Percentiles rank a stretch among this genome's conserved stretches.
phyloP scores from a whole-genome alignment of 2,888 invertebrate genomes.

The Philaethria dido region DNA sequence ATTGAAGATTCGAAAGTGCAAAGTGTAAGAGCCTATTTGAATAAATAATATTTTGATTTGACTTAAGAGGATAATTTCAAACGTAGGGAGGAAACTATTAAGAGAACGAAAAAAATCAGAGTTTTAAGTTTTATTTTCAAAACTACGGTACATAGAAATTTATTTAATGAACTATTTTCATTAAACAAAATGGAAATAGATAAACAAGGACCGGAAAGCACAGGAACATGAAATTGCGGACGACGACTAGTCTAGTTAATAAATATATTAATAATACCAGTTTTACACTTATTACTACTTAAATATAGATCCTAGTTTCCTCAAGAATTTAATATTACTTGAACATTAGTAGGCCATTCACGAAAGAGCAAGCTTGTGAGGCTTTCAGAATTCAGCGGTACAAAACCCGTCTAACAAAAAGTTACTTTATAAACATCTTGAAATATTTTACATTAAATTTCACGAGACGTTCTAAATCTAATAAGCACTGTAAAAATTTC shows the following conservation, averaged over 20 bases:
- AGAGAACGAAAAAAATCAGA: no score
- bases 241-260: not conserved
- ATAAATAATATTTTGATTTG: no score
- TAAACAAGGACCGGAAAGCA: not conserved
- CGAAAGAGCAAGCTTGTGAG: conserved; percentile 25
- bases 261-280: conserved; percentile 8
- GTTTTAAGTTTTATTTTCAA: no score
- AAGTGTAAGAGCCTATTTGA: no score
- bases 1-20: not conserved
- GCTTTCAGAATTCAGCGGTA: conserved; percentile 24
- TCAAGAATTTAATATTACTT: conserved; percentile 25
- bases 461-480: conserved; percentile 22
- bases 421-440: conserved; percentile 31
- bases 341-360: conserved; percentile 28
- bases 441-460: conserved; percentile 32
- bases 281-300: not conserved
- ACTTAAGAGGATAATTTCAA: no score
- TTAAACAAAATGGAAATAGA: not conserved
- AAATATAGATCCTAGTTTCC: conserved; percentile 38
- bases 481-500: conserved; percentile 26
- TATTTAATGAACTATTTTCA: no score
- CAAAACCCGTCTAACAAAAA: conserved; percentile 23
- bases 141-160: no score
- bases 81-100: no score
- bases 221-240: not conserved